Evolutionary conservation across 2,888 invertebrate genomes (phyloP).

Genomic region (Nomada ferruginata): DNA sequence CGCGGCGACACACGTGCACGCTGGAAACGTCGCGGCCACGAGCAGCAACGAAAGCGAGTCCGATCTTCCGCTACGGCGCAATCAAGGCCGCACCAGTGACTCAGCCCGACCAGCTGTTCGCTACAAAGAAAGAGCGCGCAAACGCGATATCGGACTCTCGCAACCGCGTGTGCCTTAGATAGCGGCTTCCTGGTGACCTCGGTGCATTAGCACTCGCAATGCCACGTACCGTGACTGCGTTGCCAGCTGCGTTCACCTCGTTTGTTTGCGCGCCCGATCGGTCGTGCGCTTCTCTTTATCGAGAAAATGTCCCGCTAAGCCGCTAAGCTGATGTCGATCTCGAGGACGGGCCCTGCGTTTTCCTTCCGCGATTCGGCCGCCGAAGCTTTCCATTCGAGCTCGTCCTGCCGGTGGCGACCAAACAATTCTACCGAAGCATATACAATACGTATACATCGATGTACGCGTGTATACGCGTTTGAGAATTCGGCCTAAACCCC

Average conservation of each 20-base stretch:
- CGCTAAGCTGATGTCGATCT: too few relatives aligned
- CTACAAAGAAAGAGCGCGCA: conserved; percentile 67
- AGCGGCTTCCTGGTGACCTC: conserved; percentile 82
- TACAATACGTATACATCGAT: too few relatives aligned
- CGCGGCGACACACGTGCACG: conserved; percentile 35
- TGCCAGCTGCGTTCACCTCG: conserved; percentile 47
- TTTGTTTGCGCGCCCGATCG: conserved; percentile 27
- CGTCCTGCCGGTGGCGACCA: too few relatives aligned
- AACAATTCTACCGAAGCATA: too few relatives aligned
- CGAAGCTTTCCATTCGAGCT: too few relatives aligned
- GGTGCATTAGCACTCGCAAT: conserved; percentile 71
- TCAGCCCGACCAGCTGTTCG: conserved; percentile 78
- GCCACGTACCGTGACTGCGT: conserved; percentile 33
- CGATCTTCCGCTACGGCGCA: conserved; percentile 72
- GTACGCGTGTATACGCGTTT: too few relatives aligned
- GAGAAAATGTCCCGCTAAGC: background rate
- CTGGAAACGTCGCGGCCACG: conserved; percentile 7
- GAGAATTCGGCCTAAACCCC: conserved; percentile 5
- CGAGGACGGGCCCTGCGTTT: background rate
- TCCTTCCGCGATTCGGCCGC: background rate
- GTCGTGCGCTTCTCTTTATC: background rate
- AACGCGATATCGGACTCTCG: conserved; percentile 71
- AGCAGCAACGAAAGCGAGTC: conserved; percentile 54
- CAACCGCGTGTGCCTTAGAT: conserved; percentile 74
- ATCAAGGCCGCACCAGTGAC: conserved; percentile 75